A percentile compares a stretch with the other conserved stretches of the same genome.
phyloP scores from a whole-genome alignment of 2,888 invertebrate genomes.

The Limnephilus rhombicus region DNA sequence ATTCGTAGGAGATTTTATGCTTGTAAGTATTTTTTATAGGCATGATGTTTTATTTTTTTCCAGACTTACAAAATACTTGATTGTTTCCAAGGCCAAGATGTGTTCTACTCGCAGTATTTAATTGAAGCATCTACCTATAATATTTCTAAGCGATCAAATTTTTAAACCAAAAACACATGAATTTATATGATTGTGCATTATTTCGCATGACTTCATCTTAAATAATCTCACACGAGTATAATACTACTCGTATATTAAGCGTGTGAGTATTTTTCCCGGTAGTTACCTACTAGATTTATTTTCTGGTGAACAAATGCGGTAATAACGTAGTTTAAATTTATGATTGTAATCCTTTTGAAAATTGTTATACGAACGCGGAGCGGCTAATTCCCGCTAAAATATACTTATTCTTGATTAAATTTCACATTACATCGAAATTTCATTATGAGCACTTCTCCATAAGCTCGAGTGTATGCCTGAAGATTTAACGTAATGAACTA shows the following conservation, averaged over 20 bases:
- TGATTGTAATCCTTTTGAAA: background rate
- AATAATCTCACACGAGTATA: background rate
- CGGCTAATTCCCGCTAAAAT: conserved; percentile 8
- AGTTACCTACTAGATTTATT: background rate
- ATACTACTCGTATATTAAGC: background rate
- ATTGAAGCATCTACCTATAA: too few species aligned
- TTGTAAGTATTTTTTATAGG: too few species aligned
- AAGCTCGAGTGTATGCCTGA: background rate
- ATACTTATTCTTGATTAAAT: conserved; percentile 31
- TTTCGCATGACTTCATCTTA: too few species aligned
- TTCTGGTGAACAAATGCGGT: background rate
- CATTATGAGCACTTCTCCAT: conserved; percentile 8
- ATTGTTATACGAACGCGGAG: conserved; percentile 29
- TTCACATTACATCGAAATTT: conserved; percentile 27
- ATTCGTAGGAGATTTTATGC: too few species aligned
- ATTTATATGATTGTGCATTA: too few species aligned
- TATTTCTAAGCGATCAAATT: too few species aligned
- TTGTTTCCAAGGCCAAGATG: too few species aligned
- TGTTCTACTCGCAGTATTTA: too few species aligned
- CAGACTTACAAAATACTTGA: too few species aligned
- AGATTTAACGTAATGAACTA: background rate
- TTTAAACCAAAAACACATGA: too few species aligned
- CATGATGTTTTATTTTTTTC: too few species aligned
- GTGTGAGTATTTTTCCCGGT: background rate
- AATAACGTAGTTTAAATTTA: background rate